Percentiles rank a stretch among this genome's conserved stretches.
Evolutionary conservation across 1,140 invertebrate genomes (phyloP).

Genomic region (Neelides sp.): DNA sequence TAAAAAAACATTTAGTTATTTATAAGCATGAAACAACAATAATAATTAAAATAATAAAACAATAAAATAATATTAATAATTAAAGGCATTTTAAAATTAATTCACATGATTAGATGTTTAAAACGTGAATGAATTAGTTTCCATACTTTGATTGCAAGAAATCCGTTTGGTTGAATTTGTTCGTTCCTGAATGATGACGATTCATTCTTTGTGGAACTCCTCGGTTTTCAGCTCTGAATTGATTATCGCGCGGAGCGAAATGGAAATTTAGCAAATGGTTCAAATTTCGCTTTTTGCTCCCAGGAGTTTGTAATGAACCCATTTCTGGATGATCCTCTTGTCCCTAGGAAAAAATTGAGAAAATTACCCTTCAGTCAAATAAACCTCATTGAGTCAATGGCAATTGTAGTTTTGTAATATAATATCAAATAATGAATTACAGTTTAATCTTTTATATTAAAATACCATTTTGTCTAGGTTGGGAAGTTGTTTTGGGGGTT

Average conservation of each 20-base stretch:
- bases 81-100: no score
- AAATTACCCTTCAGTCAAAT: constrained; percentile 20
- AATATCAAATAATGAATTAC: no score
- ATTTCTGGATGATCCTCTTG: neutral
- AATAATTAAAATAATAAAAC: constrained; percentile 4
- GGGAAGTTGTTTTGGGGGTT: constrained; percentile 52
- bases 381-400: no score
- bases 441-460: constrained; percentile 59
- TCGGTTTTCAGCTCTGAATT: no score
- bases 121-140: neutral
- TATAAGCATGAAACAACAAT: constrained; percentile 10
- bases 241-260: constrained; percentile 54
- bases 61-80: neutral
- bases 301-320: constrained; percentile 39
- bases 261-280: constrained; percentile 85
- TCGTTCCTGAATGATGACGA: constrained; percentile 36
- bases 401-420: no score
- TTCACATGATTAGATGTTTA: no score
- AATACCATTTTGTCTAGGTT: constrained; percentile 51
- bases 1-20: constrained; percentile 26
- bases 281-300: constrained; percentile 80
- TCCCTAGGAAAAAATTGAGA: neutral
- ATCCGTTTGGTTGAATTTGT: constrained; percentile 82
- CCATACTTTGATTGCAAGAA: constrained; percentile 84
- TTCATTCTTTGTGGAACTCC: no score